These are phyloP conservation scores for Hirtodrosophila trivittata DNA, from an alignment of 2,888 invertebrate species.

Conservation along the genomic window DNA sequence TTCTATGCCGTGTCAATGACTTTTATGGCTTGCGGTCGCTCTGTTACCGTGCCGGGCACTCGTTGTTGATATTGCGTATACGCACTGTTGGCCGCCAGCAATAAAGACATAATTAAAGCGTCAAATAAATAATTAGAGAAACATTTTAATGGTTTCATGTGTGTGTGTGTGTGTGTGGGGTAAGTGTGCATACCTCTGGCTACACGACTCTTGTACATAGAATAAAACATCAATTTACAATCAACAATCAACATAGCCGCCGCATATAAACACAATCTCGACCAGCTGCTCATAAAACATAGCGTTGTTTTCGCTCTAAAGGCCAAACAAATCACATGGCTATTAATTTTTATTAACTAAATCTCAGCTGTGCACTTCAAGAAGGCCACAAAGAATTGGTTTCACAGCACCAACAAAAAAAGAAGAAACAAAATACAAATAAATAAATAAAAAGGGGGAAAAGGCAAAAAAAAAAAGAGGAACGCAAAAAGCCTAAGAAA, in stretches of 20 bases:
- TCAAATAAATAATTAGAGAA: constrained; percentile 69
- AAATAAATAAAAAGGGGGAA: background rate
- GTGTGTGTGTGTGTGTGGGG: constrained; percentile 6
- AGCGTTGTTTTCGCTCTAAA: constrained; percentile 30
- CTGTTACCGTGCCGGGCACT: constrained; percentile 29
- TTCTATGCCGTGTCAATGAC: constrained; percentile 54
- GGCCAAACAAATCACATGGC: constrained; percentile 71
- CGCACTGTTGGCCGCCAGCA: constrained; percentile 49
- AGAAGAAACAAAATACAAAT: constrained; percentile 14
- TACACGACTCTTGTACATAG: constrained; percentile 7
- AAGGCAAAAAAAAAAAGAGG: constrained; percentile 1
- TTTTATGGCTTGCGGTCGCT: constrained; percentile 43
- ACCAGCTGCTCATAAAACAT: constrained; percentile 38
- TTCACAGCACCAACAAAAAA: constrained; percentile 17
- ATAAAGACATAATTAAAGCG: constrained; percentile 72
- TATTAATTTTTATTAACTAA: constrained; percentile 75
- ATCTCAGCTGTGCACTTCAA: constrained; percentile 60
- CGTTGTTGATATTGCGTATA: constrained; percentile 57
- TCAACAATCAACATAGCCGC: constrained; percentile 24
- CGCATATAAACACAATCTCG: constrained; percentile 43
- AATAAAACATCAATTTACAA: constrained; percentile 48
- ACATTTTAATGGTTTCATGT: constrained; percentile 29
- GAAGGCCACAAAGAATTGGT: constrained; percentile 33
- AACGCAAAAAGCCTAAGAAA: constrained; percentile 7
- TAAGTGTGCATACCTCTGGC: constrained; percentile 3